Percentiles rank a stretch among this genome's conserved stretches.
Conservation (phyloP, 2,888 invertebrate species). For the Gymnoscelis rufifasciata region DNA sequence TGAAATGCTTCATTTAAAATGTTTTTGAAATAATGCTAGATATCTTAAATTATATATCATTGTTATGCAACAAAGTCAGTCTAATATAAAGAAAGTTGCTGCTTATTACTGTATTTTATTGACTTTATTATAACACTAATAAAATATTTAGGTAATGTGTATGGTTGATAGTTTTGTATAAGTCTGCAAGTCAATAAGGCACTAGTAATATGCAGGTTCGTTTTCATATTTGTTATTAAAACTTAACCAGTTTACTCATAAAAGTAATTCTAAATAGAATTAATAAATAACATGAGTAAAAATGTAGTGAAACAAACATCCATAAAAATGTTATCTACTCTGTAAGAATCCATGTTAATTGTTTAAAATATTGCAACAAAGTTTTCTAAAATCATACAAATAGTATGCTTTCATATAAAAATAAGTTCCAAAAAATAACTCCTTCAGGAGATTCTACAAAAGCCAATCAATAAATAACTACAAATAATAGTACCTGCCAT, state of each 20-base stretch:
- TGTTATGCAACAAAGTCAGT: slow-evolving; percentile 67
- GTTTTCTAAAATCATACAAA: slow-evolving; percentile 34
- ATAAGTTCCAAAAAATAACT: slow-evolving; percentile 25
- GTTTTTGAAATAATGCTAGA: slow-evolving; percentile 63
- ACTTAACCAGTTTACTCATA: slow-evolving; percentile 41
- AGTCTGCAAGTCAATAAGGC: slow-evolving; percentile 69
- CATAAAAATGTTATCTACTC: slow-evolving; percentile 40
- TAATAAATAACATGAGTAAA: slow-evolving; percentile 41
- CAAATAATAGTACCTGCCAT: slow-evolving; percentile 3
- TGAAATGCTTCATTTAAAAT: slow-evolving; percentile 75
- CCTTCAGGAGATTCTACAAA: slow-evolving; percentile 17
- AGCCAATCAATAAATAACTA: slow-evolving; percentile 11
- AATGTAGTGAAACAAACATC: slow-evolving; percentile 62
- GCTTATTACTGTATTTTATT: slow-evolving; percentile 56
- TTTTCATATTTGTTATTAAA: slow-evolving; percentile 66
- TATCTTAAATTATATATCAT: slow-evolving; percentile 51
- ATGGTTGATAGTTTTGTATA: neutral
- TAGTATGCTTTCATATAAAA: slow-evolving; percentile 36
- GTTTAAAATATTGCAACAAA: slow-evolving; percentile 45
- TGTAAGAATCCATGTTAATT: slow-evolving; percentile 32
- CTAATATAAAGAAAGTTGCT: slow-evolving; percentile 57
- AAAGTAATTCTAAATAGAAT: slow-evolving; percentile 33
- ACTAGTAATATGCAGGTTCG: slow-evolving; percentile 60
- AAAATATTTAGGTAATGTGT: slow-evolving; percentile 9
- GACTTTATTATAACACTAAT: too few relatives aligned